Base-by-base conservation (phyloP, 2,113 vertebrate genomes). In the Oplegnathus fasciatus region DNA sequence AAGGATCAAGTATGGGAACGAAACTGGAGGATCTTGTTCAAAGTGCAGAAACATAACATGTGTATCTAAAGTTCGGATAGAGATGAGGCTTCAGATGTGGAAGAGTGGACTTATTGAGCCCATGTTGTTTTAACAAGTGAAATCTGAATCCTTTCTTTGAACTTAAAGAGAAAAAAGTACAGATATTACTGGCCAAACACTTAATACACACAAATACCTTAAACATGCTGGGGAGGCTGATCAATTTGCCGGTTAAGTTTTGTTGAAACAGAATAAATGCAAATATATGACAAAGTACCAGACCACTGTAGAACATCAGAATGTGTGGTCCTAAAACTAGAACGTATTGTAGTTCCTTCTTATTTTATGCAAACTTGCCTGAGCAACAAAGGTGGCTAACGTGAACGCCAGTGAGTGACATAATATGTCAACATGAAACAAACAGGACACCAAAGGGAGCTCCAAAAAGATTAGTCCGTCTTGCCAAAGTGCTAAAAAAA, bases 31-130 rank as follows among this genome's bases (percentile, higher is more conserved):
- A 57, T 71, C 50, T 42, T 70, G 62, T 78, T 88, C 44, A 86
- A 71, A 82, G 86, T 30, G 30, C 0, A 18, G 86, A 82, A 77
- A 80, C 61, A 34, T 10, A 74, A 72, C 67, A 80, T 78, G 32
- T 75, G 78, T 28, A 84, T 82, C 30, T 40, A 66, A 30, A 80
- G 66, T 44, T 57, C 55, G 54, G 86, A 81, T 18, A 26, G 69
- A 64, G 67, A 75, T 18, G 40, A 57, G 73, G 71, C 34, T 76
- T 52, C 65, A 48, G 18, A n/a, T 42, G 34, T 15, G 40, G 79
- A 55, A 32, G 15, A 52, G 52, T 48, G 15, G 46, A 18, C 17
- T 48, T 18, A 48, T 1, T 48, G 17, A 65, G 22, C 24, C 2
- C 11, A n/a, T 1, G 64, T 50, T 50, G 62, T 30, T 61, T 75